These are phyloP conservation scores for Eumaeus atala DNA, from an alignment of 1,140 invertebrate genomes.

Conservation along the genomic window DNA sequence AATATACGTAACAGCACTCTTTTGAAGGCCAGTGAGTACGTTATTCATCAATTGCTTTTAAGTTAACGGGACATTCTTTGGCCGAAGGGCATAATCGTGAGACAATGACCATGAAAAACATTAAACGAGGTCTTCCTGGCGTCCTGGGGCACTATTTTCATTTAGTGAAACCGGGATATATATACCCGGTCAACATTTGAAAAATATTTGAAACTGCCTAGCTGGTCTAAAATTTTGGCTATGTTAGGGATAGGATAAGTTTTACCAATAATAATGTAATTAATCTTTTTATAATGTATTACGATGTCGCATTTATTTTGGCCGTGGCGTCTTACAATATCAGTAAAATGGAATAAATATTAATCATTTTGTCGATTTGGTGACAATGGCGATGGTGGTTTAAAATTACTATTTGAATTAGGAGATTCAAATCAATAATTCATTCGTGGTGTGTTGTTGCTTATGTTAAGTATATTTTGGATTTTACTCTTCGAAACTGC, in stretches of 20 bases:
- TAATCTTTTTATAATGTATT: constrained; percentile 23
- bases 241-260: constrained; percentile 22
- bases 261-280: constrained; percentile 40
- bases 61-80: constrained; percentile 20
- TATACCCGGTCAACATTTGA: constrained; percentile 59
- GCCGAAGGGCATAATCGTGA: constrained; percentile 41
- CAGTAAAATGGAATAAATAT: background rate
- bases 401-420: background rate
- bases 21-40: constrained; percentile 35
- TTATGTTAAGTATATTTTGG: background rate
- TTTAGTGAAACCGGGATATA: constrained; percentile 59
- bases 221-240: constrained; percentile 17
- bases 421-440: background rate
- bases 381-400: too few species aligned
- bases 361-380: background rate
- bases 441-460: background rate
- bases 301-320: constrained; percentile 25
- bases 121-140: constrained; percentile 38
- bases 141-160: constrained; percentile 31
- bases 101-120: constrained; percentile 39
- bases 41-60: constrained; percentile 40
- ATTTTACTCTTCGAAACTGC: background rate
- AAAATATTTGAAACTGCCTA: constrained; percentile 20
- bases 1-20: constrained; percentile 49
- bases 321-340: constrained; percentile 2